Percentiles rank a stretch among this genome's conserved stretches.
These are phyloP conservation scores for Andrena cerasifolii DNA, from an alignment of 1,140 invertebrate genomes.

Conservation along the genomic window DNA sequence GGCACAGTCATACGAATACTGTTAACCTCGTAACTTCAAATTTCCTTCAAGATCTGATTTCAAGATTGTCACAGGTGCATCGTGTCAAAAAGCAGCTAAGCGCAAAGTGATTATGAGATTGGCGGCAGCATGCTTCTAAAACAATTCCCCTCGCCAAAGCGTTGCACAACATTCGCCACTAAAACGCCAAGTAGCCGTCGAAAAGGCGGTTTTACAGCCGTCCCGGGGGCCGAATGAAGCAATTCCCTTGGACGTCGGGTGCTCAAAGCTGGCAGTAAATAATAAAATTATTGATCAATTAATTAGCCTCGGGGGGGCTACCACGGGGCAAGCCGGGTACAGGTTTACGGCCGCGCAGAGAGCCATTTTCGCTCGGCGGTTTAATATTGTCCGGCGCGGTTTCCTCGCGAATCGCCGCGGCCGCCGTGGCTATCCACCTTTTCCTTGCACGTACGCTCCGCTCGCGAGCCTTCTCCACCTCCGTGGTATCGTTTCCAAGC, in stretches of 20 bases:
- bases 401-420: conserved; percentile 43
- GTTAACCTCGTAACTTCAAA: too few relatives aligned
- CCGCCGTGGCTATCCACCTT: conserved; percentile 32
- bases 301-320: not conserved
- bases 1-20: too few relatives aligned
- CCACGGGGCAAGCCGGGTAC: not conserved
- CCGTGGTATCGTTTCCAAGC: conserved; percentile 55
- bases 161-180: not conserved
- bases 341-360: conserved; percentile 33
- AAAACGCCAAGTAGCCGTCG: not conserved
- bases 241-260: conserved; percentile 24
- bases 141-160: not conserved
- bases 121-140: too few relatives aligned
- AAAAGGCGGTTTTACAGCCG: not conserved
- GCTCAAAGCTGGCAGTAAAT: conserved; percentile 22
- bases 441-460: conserved; percentile 21
- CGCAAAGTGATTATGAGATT: too few relatives aligned
- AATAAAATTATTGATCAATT: conserved; percentile 44
- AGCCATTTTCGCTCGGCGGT: not conserved
- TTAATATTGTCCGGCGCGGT: conserved; percentile 33
- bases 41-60: too few relatives aligned
- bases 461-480: conserved; percentile 44
- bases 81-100: too few relatives aligned
- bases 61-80: too few relatives aligned
- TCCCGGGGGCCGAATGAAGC: not conserved